Conservation (phyloP, 2,888 invertebrate species). For the Eupithecia dodoneata region DNA sequence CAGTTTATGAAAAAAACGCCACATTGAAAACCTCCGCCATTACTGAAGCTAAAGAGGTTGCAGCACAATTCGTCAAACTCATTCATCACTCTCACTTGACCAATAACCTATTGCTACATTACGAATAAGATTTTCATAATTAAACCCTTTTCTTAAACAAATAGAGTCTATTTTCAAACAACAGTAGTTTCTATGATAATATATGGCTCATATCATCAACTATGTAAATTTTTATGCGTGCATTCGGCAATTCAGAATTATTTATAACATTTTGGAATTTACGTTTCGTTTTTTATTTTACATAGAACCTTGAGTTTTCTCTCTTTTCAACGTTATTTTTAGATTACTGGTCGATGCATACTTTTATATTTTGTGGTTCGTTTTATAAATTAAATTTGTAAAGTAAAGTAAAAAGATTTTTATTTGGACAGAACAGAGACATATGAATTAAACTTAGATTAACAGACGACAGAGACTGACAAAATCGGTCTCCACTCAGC, state of each 20-base stretch:
- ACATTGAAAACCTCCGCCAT: not conserved
- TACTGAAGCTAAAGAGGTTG: not conserved
- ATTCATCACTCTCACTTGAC: not conserved
- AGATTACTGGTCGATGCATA: not conserved
- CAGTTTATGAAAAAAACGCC: too few relatives aligned
- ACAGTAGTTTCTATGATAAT: not conserved
- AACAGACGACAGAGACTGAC: too few relatives aligned
- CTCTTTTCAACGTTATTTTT: not conserved
- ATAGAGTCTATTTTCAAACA: not conserved
- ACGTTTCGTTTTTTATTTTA: conserved; percentile 1
- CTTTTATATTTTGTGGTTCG: not conserved
- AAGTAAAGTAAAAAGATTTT: too few relatives aligned
- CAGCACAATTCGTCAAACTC: not conserved
- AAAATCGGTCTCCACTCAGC: too few relatives aligned
- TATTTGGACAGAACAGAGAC: too few relatives aligned
- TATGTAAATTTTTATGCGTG: conserved; percentile 3
- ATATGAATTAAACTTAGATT: too few relatives aligned
- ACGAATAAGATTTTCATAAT: not conserved
- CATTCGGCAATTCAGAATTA: conserved; percentile 6
- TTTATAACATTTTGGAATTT: conserved; percentile 2
- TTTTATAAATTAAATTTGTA: too few relatives aligned
- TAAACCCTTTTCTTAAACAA: not conserved
- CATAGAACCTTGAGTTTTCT: not conserved
- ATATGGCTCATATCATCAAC: not conserved
- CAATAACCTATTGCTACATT: conserved; percentile 3